Percentiles rank a stretch among this genome's conserved stretches.
Evolutionary conservation across 2,888 invertebrate species (phyloP).

Genomic region (Cerastis leucographa): DNA sequence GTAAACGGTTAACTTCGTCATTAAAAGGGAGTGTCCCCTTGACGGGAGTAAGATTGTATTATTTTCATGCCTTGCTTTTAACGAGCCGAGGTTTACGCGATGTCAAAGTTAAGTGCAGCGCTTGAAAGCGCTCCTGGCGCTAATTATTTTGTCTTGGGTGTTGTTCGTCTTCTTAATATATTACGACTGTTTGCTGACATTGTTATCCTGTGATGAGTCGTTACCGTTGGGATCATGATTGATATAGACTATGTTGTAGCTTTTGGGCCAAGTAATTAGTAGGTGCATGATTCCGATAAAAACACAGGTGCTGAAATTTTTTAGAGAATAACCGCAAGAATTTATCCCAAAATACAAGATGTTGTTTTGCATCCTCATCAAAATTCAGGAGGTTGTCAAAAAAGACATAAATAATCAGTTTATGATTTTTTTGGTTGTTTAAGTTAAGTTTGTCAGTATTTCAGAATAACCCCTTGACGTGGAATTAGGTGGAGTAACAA

Average conservation of each 20-base stretch:
- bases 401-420: too few species aligned
- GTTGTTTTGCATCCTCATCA: too few species aligned
- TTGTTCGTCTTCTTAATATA: conserved; percentile 7
- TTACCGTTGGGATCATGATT: not conserved
- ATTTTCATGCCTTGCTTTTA: conserved; percentile 50
- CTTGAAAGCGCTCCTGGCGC: conserved; percentile 21
- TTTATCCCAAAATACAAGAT: not conserved
- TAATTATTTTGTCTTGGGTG: conserved; percentile 1
- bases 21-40: conserved; percentile 47
- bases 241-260: not conserved
- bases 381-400: too few species aligned
- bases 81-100: conserved; percentile 44
- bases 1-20: conserved; percentile 51
- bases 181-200: not conserved
- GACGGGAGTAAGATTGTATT: conserved; percentile 31
- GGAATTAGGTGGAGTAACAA: too few species aligned
- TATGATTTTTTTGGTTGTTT: too few species aligned
- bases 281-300: not conserved
- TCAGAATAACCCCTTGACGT: too few species aligned
- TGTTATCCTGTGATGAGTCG: not conserved
- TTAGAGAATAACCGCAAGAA: not conserved
- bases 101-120: conserved; percentile 42
- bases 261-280: not conserved
- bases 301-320: not conserved
- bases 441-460: too few species aligned